Conservation (phyloP, 2,888 invertebrate genomes). For the Himalopsyche anomala region DNA sequence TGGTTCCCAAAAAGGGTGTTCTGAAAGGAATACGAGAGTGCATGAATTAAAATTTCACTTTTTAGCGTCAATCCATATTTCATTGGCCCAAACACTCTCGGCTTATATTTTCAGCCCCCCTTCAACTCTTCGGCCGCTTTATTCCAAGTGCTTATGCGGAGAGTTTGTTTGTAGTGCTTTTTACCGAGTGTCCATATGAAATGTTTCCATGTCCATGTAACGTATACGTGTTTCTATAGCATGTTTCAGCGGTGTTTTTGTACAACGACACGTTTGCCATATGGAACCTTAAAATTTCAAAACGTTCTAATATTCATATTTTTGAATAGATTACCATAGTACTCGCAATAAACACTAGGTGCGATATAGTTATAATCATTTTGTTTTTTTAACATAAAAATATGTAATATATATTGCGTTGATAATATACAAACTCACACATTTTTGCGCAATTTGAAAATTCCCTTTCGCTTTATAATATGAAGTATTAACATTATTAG, state of each 20-base stretch:
- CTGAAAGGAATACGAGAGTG: constrained; percentile 43
- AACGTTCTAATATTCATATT: too few relatives aligned
- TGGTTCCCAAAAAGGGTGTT: not conserved
- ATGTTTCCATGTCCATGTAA: constrained; percentile 3
- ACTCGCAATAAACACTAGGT: too few relatives aligned
- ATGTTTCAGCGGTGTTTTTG: constrained; percentile 9
- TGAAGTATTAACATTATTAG: too few relatives aligned
- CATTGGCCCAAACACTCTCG: constrained; percentile 50
- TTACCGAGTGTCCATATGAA: constrained; percentile 38
- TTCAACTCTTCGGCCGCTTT: constrained; percentile 41
- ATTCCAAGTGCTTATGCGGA: constrained; percentile 41
- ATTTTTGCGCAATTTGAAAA: too few relatives aligned
- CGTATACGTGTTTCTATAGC: not conserved
- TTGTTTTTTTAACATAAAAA: too few relatives aligned
- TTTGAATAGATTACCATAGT: too few relatives aligned
- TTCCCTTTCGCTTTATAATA: too few relatives aligned
- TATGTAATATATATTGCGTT: too few relatives aligned
- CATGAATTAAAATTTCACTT: constrained; percentile 64
- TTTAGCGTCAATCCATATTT: constrained; percentile 59
- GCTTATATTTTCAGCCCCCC: constrained; percentile 31
- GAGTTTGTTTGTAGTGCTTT: constrained; percentile 53
- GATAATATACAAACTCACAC: too few relatives aligned
- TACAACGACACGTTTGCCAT: not conserved
- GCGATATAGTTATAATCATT: too few relatives aligned
- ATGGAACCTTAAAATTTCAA: not conserved